Base-by-base conservation (phyloP, 2,113 vertebrate genomes). In the Murina feae region DNA sequence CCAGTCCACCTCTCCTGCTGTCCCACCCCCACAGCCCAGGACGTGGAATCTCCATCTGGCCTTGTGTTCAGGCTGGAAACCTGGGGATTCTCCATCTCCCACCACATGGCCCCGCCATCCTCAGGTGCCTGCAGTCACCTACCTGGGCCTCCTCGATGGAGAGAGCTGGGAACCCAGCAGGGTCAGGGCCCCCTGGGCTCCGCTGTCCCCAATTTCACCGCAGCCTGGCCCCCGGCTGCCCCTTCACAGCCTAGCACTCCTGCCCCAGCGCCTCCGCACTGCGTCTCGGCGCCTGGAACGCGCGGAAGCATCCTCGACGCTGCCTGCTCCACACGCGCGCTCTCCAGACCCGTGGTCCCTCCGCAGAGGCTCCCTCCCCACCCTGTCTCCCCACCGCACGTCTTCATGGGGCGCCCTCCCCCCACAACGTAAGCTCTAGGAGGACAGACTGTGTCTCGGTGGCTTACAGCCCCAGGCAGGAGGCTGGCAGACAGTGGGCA, bases 371-470 rank as follows among this genome's bases (percentile, higher is more conserved):
- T 63, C 10, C 58, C 58, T 25, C 58, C 0, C 55, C 55, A 9
- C 47, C 4, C 30, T 10, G n/a, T 20, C 20, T n/a, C 3, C 6
- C 55, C 8, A 12, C 32, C 35, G 21, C 23, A 0, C 42, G 11
- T 32, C 63, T 9, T 35, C 51, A 9, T 0, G 49, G 72, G 6
- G 65, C 0, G 4, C 0, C n/a, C 47, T 35, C 12, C 4, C 17
- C 5, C 18, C 1, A 23, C 28, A 30, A 1, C 0, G 5, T 1
- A 21, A 25, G 39, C 47, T 35, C 39, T 21, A 0, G 0, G 14
- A 68, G 39, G 63, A 68, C 63, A 71, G 32, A 6, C 51, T 49
- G 14, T 39, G 39, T 30, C 53, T 25, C 53, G 23, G 14, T 0
- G 1, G 68, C 58, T 10, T 10, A 17, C 30, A 6, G 44, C 28